Base-by-base conservation (phyloP, 2,113 vertebrate genomes). In the Gobio gobio region DNA sequence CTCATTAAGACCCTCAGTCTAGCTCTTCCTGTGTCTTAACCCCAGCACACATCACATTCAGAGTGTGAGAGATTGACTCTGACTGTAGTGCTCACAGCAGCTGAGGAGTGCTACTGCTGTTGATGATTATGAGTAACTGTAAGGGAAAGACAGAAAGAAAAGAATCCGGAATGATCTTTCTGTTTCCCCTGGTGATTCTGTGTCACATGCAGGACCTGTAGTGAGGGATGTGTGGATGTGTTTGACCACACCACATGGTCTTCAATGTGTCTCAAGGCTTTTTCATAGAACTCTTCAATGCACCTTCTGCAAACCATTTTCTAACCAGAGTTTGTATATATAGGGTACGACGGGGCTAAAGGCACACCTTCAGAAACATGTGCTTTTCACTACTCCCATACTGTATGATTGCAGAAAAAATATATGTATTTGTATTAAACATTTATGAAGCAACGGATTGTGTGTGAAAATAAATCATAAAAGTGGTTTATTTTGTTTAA, bases 1-100 rank as follows among this genome's bases (percentile, higher is more conserved):
- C 80, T 83, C 80, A 83, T 83, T 83, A 83, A 83, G 80, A 72
- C 66, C 80, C 80, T 82, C 80, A 70, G 80, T 82, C 45, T 70
- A 33, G 4, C 64, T 54, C 45, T 54, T 10, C 4, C 64, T 18
- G 80, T 72, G 59, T 49, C 78, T 66, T 45, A 81, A 66, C 80
- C 66, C 47, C 12, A 72, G 76, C 13, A 47, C 29, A n/a, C 80
- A 83, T 83, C 66, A 72, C 20, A 56, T 72, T 83, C 66, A 72
- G 80, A 72, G 66, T 16, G 43, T 51, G 79, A n/a, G 29, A 54
- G 80, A 72, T 72, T 36, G 49, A 72, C 45, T 82, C 29, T 10
- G 64, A 83, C 64, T 72, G 10, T 40, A 54, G 63, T 54, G 26
- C 12, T 80, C 22, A 43, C 76, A 59, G 22, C 10, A 40, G 58